Conservation (phyloP, 2,888 invertebrate species). For the Amblyteles armatorius region DNA sequence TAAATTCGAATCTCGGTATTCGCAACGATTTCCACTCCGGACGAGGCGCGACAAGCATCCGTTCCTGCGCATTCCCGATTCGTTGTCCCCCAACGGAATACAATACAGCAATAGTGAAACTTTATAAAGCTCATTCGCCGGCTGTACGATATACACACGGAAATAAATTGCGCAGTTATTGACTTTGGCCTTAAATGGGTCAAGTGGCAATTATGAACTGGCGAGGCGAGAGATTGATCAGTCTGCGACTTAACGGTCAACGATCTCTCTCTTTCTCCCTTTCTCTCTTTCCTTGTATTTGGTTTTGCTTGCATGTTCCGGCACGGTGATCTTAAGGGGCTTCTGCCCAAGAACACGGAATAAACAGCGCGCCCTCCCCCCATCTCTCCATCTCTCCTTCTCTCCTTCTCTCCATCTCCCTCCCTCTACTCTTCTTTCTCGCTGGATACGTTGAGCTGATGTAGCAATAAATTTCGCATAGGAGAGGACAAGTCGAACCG, state of each 20-base stretch:
- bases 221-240: conserved; percentile 51
- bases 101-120: background rate
- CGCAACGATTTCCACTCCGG: background rate
- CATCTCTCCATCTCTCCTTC: too few relatives aligned
- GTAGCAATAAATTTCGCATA: background rate
- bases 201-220: conserved; percentile 68
- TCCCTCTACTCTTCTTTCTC: too few relatives aligned
- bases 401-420: too few relatives aligned
- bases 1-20: background rate
- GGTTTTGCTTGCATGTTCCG: too few relatives aligned
- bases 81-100: background rate
- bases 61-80: too few relatives aligned
- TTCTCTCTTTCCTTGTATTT: background rate
- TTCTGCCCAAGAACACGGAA: too few relatives aligned
- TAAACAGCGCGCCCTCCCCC: too few relatives aligned
- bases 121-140: background rate
- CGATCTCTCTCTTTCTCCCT: conserved; percentile 51
- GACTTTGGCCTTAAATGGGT: conserved; percentile 65
- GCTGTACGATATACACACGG: conserved; percentile 34
- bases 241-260: conserved; percentile 67
- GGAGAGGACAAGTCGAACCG: background rate
- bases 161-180: conserved; percentile 63
- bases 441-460: background rate
- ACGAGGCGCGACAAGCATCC: background rate
- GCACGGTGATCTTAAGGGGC: too few relatives aligned